Conservation (phyloP, 1,140 invertebrate species). For the Pectinophora gossypiella region DNA sequence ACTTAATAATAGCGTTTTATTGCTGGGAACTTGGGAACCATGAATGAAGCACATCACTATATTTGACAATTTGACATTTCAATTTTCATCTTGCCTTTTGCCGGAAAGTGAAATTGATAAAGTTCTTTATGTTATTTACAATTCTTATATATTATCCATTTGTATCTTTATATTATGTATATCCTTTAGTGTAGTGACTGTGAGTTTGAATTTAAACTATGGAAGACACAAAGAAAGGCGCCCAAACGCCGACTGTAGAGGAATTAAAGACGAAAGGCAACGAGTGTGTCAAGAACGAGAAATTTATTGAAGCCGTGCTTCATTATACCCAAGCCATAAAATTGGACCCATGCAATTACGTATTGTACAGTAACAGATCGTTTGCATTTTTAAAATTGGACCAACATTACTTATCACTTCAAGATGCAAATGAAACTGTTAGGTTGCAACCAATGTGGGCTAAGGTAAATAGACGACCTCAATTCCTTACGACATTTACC, state of each 20-base stretch:
- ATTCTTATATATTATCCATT: no score
- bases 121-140: no score
- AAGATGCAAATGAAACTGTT: constrained; percentile 87
- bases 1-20: no score
- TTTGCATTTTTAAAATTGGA: constrained; percentile 86
- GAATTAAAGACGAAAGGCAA: constrained; percentile 85
- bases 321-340: constrained; percentile 89
- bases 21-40: no score
- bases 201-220: no score
- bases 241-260: constrained; percentile 36
- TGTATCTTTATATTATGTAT: no score
- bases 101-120: no score
- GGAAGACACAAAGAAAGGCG: constrained; percentile 29
- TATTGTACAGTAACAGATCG: constrained; percentile 87
- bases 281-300: constrained; percentile 83
- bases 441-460: constrained; percentile 86
- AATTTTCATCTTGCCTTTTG: no score
- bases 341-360: constrained; percentile 82
- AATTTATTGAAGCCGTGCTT: constrained; percentile 85
- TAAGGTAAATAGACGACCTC: constrained; percentile 80
- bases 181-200: no score
- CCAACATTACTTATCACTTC: constrained; percentile 84
- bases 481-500: no score
- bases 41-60: no score
- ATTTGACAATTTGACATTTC: no score